Base-by-base conservation (phyloP, 2,113 vertebrate species). In the Ptychochromis oligacanthus region DNA sequence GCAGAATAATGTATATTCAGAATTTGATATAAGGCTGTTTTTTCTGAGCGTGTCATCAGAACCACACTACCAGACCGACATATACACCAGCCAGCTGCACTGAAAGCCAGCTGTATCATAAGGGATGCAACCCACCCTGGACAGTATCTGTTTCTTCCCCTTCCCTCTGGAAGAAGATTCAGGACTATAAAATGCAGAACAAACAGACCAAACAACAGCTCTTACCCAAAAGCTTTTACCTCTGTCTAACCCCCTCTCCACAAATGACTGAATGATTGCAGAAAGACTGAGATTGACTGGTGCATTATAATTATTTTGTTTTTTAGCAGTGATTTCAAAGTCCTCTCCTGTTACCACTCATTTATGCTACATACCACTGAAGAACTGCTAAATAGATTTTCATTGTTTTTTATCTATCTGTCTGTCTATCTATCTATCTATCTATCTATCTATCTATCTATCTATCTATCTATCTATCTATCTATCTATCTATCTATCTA, bases 21-120 rank as follows among this genome's bases (percentile, higher is more conserved):
- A 70, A 70, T 72, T 18, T 72, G 65, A 52, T 31, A 18, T 15
- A 7, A 28, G 15, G 26, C 40, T 67, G 62, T 43, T 65, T 65
- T 24, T 65, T n/a, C 22, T 0, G 0, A 40, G n/a, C 22, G 7
- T 64, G 12, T 64, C 61, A 40, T 64, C 36, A 4, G 28, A 31
- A 31, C 28, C 28, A 31, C 28, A 31, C 28, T 64, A 40, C 7
- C n/a, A 64, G 36, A 64, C 15, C 15, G 61, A 65, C 61, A n/a
- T n/a, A n/a, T n/a, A n/a, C n/a, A n/a, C n/a, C n/a, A n/a, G n/a
- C n/a, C n/a, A n/a, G n/a, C 36, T 7, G 14, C 40, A 46, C 14
- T 4, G 22, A 46, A 40, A 46, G 64, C 57, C 6, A 28, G 64
- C 14, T 17, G 14, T 4, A 3, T 40, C 38, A 40, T 46, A 15